Percentiles rank a stretch among this genome's conserved stretches.
These are phyloP conservation scores for Microplitis mediator DNA, from an alignment of 1,140 invertebrate species.

Conservation along the genomic window DNA sequence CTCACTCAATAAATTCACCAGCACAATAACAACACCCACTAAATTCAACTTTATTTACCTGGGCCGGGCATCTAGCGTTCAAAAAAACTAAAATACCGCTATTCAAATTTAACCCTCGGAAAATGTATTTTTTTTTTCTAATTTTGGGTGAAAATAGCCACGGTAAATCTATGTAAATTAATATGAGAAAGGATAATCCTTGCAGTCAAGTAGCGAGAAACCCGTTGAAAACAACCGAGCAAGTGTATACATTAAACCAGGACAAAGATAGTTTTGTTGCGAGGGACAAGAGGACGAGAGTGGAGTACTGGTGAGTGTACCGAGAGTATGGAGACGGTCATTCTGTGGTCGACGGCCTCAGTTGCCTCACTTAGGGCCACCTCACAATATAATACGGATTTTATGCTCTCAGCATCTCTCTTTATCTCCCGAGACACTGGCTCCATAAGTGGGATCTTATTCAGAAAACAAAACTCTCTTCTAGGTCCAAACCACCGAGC, in stretches of 20 bases:
- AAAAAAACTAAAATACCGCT: too few species aligned
- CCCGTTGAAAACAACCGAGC: background rate
- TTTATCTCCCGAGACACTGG: constrained; percentile 7
- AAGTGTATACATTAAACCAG: too few species aligned
- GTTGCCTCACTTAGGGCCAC: constrained; percentile 2
- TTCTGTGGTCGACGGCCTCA: constrained; percentile 45
- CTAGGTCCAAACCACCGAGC: too few species aligned
- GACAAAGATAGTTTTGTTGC: too few species aligned
- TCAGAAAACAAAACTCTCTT: too few species aligned
- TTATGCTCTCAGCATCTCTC: constrained; percentile 6
- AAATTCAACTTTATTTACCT: background rate
- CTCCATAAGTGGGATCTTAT: background rate
- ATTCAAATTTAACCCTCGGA: too few species aligned
- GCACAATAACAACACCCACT: background rate
- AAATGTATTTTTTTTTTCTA: too few species aligned
- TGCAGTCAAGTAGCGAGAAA: constrained; percentile 13
- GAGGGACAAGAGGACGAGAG: background rate
- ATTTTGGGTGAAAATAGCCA: too few species aligned
- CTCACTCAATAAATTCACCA: background rate
- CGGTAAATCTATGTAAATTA: too few species aligned
- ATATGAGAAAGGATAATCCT: constrained; percentile 24
- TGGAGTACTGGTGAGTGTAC: background rate
- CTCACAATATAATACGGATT: background rate
- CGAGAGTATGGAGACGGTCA: background rate
- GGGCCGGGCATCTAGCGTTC: too few species aligned